phyloP scores from a whole-genome alignment of 2,888 invertebrate genomes.

The Ormyrus thymus region DNA sequence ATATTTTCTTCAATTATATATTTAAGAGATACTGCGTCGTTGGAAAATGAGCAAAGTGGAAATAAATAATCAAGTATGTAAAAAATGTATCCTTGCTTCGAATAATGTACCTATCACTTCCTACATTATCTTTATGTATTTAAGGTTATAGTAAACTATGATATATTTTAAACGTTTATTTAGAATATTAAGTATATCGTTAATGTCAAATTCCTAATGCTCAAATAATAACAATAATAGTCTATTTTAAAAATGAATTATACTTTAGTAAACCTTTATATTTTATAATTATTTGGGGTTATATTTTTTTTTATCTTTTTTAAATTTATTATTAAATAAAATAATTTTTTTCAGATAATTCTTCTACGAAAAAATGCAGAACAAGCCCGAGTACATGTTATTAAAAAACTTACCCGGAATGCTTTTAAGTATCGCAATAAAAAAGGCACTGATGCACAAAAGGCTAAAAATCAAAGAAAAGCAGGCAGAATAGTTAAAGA shows the following conservation, averaged over 20 bases:
- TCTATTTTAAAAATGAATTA: too few species aligned
- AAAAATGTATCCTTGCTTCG: background rate
- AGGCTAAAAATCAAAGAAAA: constrained; percentile 65
- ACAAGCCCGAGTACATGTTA: constrained; percentile 62
- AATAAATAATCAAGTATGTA: constrained; percentile 68
- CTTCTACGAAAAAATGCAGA: constrained; percentile 65
- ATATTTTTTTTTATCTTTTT: constrained; percentile 43
- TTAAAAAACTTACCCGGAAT: constrained; percentile 66
- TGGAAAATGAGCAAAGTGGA: constrained; percentile 62
- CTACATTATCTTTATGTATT: background rate
- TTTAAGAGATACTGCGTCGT: background rate
- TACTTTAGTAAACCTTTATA: background rate
- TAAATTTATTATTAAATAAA: background rate
- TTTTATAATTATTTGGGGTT: background rate
- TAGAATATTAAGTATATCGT: background rate
- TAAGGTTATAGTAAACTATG: constrained; percentile 22
- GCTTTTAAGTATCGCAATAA: constrained; percentile 62
- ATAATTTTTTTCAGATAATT: constrained; percentile 64
- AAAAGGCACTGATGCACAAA: constrained; percentile 65
- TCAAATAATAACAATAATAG: too few species aligned
- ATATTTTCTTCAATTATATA: background rate
- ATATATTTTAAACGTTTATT: constrained; percentile 4
- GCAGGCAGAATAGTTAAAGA: constrained; percentile 65
- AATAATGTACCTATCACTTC: background rate
- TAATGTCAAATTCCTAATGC: background rate